Conservation (phyloP, 2,113 vertebrate species). For the Xiphophorus hellerii region DNA sequence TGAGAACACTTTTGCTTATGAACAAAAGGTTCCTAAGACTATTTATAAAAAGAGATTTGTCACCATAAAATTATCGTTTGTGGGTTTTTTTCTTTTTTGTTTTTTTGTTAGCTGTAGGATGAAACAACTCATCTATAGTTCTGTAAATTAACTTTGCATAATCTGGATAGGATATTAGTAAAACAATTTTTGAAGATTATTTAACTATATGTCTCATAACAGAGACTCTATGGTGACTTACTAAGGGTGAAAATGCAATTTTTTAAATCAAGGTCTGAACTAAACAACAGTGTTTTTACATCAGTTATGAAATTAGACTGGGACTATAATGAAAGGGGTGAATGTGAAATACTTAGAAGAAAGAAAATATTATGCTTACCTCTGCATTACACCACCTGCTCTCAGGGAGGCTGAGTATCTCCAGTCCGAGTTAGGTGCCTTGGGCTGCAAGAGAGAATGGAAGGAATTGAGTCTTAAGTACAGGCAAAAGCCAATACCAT, state of each 20-base stretch:
- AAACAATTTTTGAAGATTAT: not conserved
- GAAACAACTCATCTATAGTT: not conserved
- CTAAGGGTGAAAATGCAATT: too few species aligned
- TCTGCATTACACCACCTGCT: constrained; percentile 92
- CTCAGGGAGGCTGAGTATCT: constrained; percentile 96
- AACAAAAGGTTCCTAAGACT: not conserved
- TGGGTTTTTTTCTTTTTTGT: not conserved
- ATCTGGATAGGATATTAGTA: constrained; percentile 1
- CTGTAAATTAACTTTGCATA: not conserved
- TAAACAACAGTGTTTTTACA: not conserved
- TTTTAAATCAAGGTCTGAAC: not conserved
- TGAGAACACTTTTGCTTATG: not conserved
- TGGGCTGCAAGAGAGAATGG: constrained; percentile 88
- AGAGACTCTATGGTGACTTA: too few species aligned
- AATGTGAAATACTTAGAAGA: constrained; percentile 3
- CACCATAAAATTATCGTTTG: not conserved
- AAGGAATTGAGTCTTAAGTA: constrained; percentile 75
- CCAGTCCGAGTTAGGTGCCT: constrained; percentile 91
- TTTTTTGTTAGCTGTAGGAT: not conserved
- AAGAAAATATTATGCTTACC: constrained; percentile 77
- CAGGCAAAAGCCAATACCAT: constrained; percentile 60
- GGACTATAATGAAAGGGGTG: not conserved
- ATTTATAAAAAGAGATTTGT: not conserved
- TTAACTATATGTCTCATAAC: not conserved
- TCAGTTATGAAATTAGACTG: not conserved